Percentiles rank a stretch among this genome's conserved stretches.
phyloP scores from a whole-genome alignment of 2,797 vertebrate genomes.

The Limnodromus scolopaceus region DNA sequence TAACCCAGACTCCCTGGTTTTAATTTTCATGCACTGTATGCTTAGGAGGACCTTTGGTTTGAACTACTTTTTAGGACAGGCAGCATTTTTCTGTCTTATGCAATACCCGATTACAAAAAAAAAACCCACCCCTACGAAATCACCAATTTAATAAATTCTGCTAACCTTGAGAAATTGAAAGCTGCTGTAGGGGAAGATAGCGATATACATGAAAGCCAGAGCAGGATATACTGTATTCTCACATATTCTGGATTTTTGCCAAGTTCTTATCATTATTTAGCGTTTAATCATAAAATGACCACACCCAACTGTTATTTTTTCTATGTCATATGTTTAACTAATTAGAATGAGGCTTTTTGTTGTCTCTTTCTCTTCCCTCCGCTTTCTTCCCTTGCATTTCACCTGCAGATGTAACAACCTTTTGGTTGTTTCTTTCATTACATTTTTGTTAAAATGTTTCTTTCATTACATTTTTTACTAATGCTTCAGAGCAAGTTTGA shows the following conservation, averaged over 20 bases:
- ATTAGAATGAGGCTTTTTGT: not conserved
- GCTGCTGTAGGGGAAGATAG: not conserved
- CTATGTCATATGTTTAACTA: not conserved
- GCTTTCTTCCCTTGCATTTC: not conserved
- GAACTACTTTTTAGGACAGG: not conserved
- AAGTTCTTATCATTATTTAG: not conserved
- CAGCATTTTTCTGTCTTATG: not conserved
- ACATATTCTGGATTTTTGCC: not conserved
- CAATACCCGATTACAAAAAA: not conserved
- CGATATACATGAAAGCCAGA: not conserved
- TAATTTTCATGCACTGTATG: slow-evolving; percentile 6
- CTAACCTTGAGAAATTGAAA: not conserved
- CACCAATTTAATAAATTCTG: not conserved
- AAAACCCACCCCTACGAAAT: not conserved
- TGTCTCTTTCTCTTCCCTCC: not conserved
- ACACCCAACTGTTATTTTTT: not conserved
- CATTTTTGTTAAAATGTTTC: not conserved
- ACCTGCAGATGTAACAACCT: not conserved
- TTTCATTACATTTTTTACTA: slow-evolving; percentile 12
- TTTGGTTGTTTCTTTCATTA: not conserved
- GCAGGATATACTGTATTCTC: not conserved
- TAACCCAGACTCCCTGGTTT: slow-evolving; percentile 44
- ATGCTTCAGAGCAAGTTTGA: slow-evolving; percentile 33
- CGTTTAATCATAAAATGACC: not conserved
- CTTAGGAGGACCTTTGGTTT: slow-evolving; percentile 37